Percentiles rank a stretch among this genome's conserved stretches.
Evolutionary conservation across 1,140 invertebrate genomes (phyloP).

Genomic region (Drosophila repleta): DNA sequence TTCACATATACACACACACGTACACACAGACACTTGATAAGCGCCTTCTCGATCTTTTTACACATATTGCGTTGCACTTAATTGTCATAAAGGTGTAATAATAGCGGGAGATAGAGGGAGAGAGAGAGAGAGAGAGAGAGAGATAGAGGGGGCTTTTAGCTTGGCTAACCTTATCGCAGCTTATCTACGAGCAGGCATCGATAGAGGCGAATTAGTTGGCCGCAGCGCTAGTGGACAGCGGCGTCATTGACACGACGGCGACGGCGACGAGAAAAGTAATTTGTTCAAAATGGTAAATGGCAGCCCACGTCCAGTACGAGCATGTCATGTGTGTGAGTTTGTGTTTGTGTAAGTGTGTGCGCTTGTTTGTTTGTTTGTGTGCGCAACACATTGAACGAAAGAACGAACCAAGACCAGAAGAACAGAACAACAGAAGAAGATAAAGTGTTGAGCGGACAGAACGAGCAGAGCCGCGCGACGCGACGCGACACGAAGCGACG

Average conservation of each 20-base stretch:
- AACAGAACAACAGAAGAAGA: slow-evolving; percentile 55
- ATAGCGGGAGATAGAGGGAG: not conserved
- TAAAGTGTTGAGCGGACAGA: slow-evolving; percentile 78
- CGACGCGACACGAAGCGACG: not conserved
- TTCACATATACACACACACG: slow-evolving; percentile 9
- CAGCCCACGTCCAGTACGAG: slow-evolving; percentile 29
- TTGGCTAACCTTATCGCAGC: slow-evolving; percentile 33
- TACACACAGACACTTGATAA: not conserved
- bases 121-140: not conserved
- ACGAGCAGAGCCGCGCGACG: slow-evolving; percentile 25
- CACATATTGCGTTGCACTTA: slow-evolving; percentile 36
- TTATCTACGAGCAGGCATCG: slow-evolving; percentile 31
- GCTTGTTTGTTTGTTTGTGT: slow-evolving; percentile 12
- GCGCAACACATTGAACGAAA: slow-evolving; percentile 26
- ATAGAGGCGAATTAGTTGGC: slow-evolving; percentile 33
- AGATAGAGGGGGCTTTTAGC: not conserved
- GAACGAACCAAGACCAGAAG: slow-evolving; percentile 38
- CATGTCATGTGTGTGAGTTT: slow-evolving; percentile 3
- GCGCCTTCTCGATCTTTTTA: not conserved
- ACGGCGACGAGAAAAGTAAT: slow-evolving; percentile 55
- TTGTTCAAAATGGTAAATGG: slow-evolving; percentile 62
- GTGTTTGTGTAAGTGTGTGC: too few species aligned
- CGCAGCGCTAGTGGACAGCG: slow-evolving; percentile 4
- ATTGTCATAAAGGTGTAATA: slow-evolving; percentile 21
- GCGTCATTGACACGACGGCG: slow-evolving; percentile 42